phyloP scores from a whole-genome alignment of 1,140 invertebrate genomes.

The Magallana angulata region DNA sequence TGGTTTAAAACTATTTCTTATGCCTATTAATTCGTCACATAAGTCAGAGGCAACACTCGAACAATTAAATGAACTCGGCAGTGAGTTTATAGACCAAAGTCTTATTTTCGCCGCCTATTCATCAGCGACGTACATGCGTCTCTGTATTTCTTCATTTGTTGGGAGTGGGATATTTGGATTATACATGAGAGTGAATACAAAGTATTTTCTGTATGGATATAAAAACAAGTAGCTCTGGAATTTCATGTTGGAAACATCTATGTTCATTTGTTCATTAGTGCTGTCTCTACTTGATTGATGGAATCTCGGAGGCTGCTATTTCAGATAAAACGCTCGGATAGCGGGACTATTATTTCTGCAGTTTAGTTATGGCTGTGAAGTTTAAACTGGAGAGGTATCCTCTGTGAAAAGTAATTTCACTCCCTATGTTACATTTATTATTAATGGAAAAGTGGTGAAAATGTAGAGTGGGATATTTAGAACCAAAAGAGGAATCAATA shows the following conservation, averaged over 20 bases:
- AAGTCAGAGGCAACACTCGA: background rate
- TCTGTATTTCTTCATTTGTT: background rate
- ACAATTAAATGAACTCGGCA: slow-evolving; percentile 11
- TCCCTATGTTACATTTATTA: background rate
- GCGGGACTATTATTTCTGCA: background rate
- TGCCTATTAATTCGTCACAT: slow-evolving; percentile 27
- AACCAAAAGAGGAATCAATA: background rate
- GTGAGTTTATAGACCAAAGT: slow-evolving; percentile 14
- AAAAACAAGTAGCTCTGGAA: background rate
- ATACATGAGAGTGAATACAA: background rate
- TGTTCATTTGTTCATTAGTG: background rate
- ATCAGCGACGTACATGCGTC: no score
- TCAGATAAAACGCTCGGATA: background rate
- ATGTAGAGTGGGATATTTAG: background rate
- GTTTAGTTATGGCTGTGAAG: background rate
- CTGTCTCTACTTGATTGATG: background rate
- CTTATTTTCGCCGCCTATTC: background rate
- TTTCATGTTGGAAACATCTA: slow-evolving; percentile 1
- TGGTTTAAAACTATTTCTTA: slow-evolving; percentile 22
- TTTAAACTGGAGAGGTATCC: slow-evolving; percentile 11
- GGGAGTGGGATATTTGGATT: background rate
- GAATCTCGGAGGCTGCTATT: background rate
- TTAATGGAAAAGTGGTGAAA: background rate
- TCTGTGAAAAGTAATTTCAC: slow-evolving; percentile 21
- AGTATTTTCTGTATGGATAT: background rate